Percentiles rank a stretch among this genome's conserved stretches.
These are phyloP conservation scores for Prionace glauca DNA, from an alignment of 2,797 vertebrate species.

Conservation along the genomic window DNA sequence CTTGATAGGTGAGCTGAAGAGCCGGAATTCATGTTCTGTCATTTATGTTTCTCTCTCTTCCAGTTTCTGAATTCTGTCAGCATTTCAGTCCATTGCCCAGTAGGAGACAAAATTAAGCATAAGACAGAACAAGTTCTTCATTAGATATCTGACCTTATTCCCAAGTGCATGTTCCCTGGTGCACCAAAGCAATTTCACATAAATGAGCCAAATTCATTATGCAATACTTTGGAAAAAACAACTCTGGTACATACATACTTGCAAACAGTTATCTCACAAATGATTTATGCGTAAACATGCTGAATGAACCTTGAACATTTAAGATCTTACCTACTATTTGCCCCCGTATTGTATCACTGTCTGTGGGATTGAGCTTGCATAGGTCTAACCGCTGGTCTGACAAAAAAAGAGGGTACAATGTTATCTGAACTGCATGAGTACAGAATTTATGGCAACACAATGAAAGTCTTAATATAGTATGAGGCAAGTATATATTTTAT, in stretches of 20 bases:
- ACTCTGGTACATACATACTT: background rate
- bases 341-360: conserved; percentile 91
- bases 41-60: background rate
- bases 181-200: background rate
- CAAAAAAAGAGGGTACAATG: conserved; percentile 18
- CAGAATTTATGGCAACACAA: background rate
- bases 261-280: background rate
- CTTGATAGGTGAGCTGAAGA: background rate
- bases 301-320: background rate
- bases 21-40: background rate
- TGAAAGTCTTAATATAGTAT: background rate
- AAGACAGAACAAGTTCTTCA: background rate
- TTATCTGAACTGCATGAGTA: background rate
- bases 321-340: conserved; percentile 88
- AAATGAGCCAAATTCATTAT: background rate
- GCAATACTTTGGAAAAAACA: background rate
- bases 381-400: conserved; percentile 97
- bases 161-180: background rate
- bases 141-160: background rate
- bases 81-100: background rate
- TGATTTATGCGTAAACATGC: background rate
- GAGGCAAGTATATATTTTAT: background rate
- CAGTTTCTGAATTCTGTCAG: background rate
- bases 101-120: background rate
- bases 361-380: conserved; percentile 94